Evolutionary conservation across 1,140 invertebrate species (phyloP).

Genomic region (Cecropterus lyciades): DNA sequence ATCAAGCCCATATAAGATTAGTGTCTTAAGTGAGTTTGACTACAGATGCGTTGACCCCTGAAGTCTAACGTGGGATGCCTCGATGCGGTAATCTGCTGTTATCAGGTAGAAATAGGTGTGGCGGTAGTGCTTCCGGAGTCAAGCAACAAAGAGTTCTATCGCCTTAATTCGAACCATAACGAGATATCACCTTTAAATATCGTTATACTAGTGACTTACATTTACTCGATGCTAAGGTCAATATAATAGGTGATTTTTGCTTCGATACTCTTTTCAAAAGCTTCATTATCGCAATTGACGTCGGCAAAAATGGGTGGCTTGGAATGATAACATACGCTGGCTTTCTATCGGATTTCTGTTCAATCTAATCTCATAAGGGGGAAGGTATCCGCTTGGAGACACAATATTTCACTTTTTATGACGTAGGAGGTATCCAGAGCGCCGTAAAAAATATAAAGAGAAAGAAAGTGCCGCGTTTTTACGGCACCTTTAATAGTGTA

Average conservation of each 20-base stretch:
- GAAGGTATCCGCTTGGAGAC: constrained; percentile 64
- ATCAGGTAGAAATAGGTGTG: no score
- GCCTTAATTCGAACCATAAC: no score
- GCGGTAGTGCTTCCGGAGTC: no score
- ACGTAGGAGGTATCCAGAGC: constrained; percentile 63
- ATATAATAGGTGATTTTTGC: neutral
- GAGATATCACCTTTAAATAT: no score
- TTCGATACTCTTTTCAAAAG: neutral
- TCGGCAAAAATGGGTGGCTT: constrained; percentile 4
- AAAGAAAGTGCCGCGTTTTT: constrained; percentile 61
- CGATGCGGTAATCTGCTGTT: no score
- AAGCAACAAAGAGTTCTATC: no score
- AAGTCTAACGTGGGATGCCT: no score
- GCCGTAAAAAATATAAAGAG: constrained; percentile 71
- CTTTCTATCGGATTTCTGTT: constrained; percentile 70
- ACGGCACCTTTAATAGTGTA: constrained; percentile 57
- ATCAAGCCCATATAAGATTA: no score
- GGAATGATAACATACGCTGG: constrained; percentile 45
- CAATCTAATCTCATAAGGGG: constrained; percentile 71
- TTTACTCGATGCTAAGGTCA: neutral
- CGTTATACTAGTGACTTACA: neutral
- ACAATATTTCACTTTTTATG: constrained; percentile 80
- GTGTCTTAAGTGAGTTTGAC: no score
- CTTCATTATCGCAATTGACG: constrained; percentile 3
- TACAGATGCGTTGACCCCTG: no score